A percentile compares a stretch with the other conserved stretches of the same genome.
phyloP scores from a whole-genome alignment of 1,140 invertebrate species.

The Calephelis virginiensis region DNA sequence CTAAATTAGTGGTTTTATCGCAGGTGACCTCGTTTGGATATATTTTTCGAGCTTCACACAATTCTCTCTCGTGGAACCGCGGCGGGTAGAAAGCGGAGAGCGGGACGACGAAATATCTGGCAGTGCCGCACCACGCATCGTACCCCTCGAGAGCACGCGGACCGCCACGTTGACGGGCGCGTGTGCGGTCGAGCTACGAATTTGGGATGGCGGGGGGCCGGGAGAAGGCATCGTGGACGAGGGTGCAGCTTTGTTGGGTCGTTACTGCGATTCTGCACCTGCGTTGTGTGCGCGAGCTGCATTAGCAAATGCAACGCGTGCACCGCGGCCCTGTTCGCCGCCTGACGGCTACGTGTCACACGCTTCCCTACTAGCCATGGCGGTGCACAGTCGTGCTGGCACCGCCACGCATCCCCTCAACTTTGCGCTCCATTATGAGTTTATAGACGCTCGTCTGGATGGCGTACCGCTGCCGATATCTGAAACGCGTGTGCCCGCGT shows the following conservation, averaged over 20 bases:
- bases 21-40: conserved; percentile 90
- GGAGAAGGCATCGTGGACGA: conserved; percentile 52
- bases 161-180: conserved; percentile 36
- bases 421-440: conserved; percentile 88
- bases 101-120: conserved; percentile 46
- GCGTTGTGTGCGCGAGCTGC: conserved; percentile 90
- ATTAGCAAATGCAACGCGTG: conserved; percentile 85
- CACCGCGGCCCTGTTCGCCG: conserved; percentile 85
- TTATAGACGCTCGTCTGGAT: conserved; percentile 87
- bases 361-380: conserved; percentile 65
- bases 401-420: conserved; percentile 84
- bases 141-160: conserved; percentile 31
- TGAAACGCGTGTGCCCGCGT: conserved; percentile 43
- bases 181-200: conserved; percentile 80
- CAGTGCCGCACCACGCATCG: conserved; percentile 23
- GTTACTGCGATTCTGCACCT: conserved; percentile 87
- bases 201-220: conserved; percentile 80
- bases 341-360: conserved; percentile 89
- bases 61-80: conserved; percentile 81
- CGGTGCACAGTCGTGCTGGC: conserved; percentile 79
- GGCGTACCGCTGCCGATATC: conserved; percentile 51
- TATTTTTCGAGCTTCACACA: conserved; percentile 91
- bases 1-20: conserved; percentile 3
- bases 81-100: conserved; percentile 62
- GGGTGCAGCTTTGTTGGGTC: conserved; percentile 67